Percentiles rank a stretch among this genome's conserved stretches.
Conservation (phyloP, 2,113 vertebrate genomes). For the Zapornia atra region DNA sequence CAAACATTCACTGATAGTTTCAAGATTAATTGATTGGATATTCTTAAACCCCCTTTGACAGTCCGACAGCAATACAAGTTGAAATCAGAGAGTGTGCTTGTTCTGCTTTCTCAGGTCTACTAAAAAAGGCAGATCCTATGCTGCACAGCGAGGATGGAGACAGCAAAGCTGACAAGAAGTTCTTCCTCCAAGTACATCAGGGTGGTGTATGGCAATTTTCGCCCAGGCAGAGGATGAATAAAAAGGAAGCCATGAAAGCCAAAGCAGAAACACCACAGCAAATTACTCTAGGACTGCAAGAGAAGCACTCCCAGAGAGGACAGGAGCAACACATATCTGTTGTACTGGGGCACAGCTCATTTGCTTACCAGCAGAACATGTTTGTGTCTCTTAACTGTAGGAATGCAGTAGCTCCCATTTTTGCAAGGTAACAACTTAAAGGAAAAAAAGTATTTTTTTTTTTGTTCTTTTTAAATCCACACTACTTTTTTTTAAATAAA, state of each 20-base stretch:
- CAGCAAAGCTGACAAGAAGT: fast-evolving
- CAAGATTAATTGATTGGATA: background rate
- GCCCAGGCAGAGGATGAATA: background rate
- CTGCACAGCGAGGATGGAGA: background rate
- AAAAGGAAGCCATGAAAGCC: background rate
- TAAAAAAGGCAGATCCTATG: background rate
- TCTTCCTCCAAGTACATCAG: background rate
- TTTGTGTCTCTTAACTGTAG: background rate
- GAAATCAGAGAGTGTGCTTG: background rate
- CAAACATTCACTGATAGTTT: background rate
- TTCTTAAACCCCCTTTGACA: background rate
- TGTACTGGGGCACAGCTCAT: background rate
- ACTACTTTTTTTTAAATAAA: background rate
- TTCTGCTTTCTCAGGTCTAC: background rate
- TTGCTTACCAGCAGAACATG: background rate
- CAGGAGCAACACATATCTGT: background rate
- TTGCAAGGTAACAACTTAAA: background rate
- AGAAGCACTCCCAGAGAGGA: background rate
- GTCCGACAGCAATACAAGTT: background rate
- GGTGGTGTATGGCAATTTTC: background rate
- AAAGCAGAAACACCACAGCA: background rate
- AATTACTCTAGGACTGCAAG: background rate
- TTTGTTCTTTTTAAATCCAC: background rate
- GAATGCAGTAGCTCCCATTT: background rate
- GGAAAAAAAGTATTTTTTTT: background rate